Conservation (phyloP, 2,888 invertebrate genomes). For the Drosophila histrio region DNA sequence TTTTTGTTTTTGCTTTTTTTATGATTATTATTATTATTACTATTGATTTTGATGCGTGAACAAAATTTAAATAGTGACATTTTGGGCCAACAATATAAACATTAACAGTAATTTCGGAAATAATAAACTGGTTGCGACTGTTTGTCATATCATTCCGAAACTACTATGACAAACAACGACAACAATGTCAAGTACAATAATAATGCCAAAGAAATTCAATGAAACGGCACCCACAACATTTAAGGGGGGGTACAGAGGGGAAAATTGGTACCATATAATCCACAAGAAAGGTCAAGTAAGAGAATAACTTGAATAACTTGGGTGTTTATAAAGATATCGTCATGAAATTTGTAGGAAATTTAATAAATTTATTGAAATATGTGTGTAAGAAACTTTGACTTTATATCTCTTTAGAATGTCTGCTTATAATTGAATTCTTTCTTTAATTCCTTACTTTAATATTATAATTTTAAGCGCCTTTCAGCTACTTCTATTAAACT, state of each 20-base stretch:
- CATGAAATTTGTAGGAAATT: not conserved
- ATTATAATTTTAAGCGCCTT: too few relatives aligned
- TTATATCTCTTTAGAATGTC: not conserved
- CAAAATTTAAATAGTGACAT: slow-evolving; percentile 79
- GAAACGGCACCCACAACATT: slow-evolving; percentile 29
- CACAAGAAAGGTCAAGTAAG: not conserved
- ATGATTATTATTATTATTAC: slow-evolving; percentile 59
- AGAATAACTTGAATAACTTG: not conserved
- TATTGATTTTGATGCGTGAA: slow-evolving; percentile 78
- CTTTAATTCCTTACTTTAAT: too few relatives aligned
- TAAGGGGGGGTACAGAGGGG: not conserved
- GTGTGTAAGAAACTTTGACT: not conserved
- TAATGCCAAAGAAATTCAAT: slow-evolving; percentile 51
- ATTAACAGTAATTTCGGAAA: slow-evolving; percentile 81
- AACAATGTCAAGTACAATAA: slow-evolving; percentile 42
- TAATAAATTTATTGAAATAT: not conserved
- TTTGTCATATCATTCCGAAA: slow-evolving; percentile 70
- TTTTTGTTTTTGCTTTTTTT: slow-evolving; percentile 29
- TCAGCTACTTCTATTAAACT: too few relatives aligned
- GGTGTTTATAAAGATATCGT: not conserved
- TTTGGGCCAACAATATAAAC: slow-evolving; percentile 71
- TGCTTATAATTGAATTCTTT: not conserved
- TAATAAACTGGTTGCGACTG: slow-evolving; percentile 75
- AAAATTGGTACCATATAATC: slow-evolving; percentile 8
- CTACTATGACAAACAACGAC: slow-evolving; percentile 53